These are phyloP conservation scores for Melanotaenia boesemani DNA, from an alignment of 2,797 vertebrate species.

Conservation along the genomic window DNA sequence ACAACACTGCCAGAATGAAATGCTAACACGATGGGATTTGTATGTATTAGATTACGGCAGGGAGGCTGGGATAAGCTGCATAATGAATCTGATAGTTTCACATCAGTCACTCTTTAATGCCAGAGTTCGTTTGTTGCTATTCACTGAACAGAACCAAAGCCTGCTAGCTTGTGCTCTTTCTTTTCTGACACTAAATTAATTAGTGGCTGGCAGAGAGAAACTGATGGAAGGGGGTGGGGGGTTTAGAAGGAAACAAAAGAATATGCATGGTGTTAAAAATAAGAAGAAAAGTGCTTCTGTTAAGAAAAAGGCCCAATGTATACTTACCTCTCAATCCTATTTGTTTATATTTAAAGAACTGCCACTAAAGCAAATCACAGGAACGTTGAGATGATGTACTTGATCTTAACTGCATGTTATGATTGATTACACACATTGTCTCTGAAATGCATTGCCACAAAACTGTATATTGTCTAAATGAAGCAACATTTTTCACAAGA, in stretches of 20 bases:
- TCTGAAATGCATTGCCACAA: constrained; percentile 32
- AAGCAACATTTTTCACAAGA: constrained; percentile 5
- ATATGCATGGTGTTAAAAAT: constrained; percentile 40
- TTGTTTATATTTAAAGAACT: constrained; percentile 41
- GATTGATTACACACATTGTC: constrained; percentile 43
- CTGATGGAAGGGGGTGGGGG: constrained; percentile 23
- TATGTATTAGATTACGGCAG: constrained; percentile 80
- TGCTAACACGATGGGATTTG: constrained; percentile 82
- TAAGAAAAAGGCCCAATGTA: constrained; percentile 25
- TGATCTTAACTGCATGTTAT: constrained; percentile 24
- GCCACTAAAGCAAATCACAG: constrained; percentile 32
- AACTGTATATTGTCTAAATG: constrained; percentile 13
- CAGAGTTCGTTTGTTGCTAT: constrained; percentile 73
- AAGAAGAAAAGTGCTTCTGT: constrained; percentile 53
- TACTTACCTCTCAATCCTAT: constrained; percentile 26
- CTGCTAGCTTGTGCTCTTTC: constrained; percentile 63
- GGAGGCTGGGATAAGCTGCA: constrained; percentile 71
- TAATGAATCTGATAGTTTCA: constrained; percentile 83
- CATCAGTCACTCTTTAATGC: constrained; percentile 81
- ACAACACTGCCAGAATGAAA: constrained; percentile 81
- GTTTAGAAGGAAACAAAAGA: constrained; percentile 27
- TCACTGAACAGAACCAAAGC: constrained; percentile 61
- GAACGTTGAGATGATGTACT: constrained; percentile 41
- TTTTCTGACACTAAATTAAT: constrained; percentile 76
- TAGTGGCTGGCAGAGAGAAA: constrained; percentile 67